Base-by-base conservation (phyloP, 2,888 invertebrate genomes). In the Proisotoma minuta region DNA sequence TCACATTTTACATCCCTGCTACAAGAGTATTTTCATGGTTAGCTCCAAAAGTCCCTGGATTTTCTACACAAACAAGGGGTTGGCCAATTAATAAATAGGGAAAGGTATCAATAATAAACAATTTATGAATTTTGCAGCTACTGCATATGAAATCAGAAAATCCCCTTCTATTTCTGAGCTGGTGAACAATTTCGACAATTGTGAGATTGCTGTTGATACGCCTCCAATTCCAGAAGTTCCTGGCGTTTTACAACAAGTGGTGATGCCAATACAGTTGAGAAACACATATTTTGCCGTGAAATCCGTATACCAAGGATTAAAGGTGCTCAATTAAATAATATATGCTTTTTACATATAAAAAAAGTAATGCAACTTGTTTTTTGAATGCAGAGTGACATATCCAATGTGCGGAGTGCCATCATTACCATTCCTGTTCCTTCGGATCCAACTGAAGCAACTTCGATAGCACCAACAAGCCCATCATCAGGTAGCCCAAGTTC, bases 201-300 rank as follows among this genome's bases (percentile, higher is more conserved):
- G 51, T n/a, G 59, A 63, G 22, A 34, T 34, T 2, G 10, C 5
- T n/a, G 20, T 58, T n/a, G 34, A 48, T n/a, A 10, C 51, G 1
- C 54, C 57, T 18, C 39, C 59, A 28, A 56, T 15, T 24, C 59
- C 60, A 1, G n/a, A 23, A 15, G 59, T 43, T n/a, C 60, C 59
- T 22, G 22, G 24, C 3, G 43, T 27, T 23, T 4, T 53, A 10
- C 53, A 62, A 23, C 18, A 2, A 8, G 15, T 62, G 2, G 15
- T 10, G 1, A 10, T 56, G 49, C 15, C 50, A 12, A 49, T 22
- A 39, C 53, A 58, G 22, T 10, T 43, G 15, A 20, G 26, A 10
- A 63, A 53, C 27, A 60, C 57, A 1, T 60, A 57, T 29, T 64
- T 48, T 39, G 60, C 57, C 4, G 26, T 63, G 26, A 57, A 57